Evolutionary conservation across 2,888 invertebrate genomes (phyloP).

Genomic region (Agonum fuliginosum): DNA sequence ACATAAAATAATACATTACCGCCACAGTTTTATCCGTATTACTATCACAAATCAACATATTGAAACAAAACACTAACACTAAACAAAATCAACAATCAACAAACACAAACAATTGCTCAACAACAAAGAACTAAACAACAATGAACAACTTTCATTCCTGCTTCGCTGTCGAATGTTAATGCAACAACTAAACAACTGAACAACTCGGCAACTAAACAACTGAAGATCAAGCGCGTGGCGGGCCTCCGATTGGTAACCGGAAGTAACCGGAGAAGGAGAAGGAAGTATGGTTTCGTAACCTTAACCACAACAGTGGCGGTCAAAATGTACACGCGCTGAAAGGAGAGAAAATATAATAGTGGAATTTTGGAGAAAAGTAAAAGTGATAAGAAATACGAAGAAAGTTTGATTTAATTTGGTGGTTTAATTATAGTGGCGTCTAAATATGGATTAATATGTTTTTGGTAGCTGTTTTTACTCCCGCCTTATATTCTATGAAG

Average conservation of each 20-base stretch:
- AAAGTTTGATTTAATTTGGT: constrained; percentile 34
- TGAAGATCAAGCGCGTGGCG: neutral
- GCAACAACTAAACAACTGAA: constrained; percentile 10
- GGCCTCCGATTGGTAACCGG: no score
- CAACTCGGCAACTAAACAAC: neutral
- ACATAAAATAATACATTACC: neutral
- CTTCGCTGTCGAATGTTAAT: neutral
- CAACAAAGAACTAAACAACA: neutral
- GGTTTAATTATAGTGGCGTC: no score
- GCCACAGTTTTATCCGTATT: neutral
- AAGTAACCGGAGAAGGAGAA: constrained; percentile 11
- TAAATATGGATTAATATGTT: no score
- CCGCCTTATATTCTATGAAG: no score
- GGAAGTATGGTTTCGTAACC: constrained; percentile 28
- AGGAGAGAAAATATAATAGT: neutral
- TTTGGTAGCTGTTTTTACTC: no score
- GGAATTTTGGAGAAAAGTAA: constrained; percentile 12
- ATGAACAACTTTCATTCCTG: neutral
- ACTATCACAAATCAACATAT: constrained; percentile 1
- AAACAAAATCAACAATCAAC: neutral
- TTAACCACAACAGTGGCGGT: constrained; percentile 9
- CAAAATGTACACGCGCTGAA: constrained; percentile 34
- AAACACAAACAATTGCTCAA: neutral
- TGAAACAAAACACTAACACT: neutral
- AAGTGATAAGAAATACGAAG: constrained; percentile 8